These are phyloP conservation scores for Anguilla marmorata DNA, from an alignment of 2,797 vertebrate species.

Conservation along the genomic window DNA sequence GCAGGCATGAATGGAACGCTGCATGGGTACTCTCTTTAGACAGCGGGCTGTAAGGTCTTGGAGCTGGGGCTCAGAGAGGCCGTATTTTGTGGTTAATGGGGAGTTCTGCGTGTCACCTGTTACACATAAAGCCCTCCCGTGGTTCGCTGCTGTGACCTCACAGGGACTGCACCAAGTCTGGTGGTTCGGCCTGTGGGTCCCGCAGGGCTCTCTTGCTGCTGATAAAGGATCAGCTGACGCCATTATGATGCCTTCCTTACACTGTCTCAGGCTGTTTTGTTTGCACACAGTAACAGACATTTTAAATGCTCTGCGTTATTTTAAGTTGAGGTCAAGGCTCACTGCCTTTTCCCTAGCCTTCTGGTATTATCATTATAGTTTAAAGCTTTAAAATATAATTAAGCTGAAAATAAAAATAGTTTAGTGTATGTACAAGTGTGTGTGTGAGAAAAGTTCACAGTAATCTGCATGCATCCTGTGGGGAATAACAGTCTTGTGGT, in stretches of 20 bases:
- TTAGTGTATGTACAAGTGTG: neutral
- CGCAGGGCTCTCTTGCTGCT: neutral
- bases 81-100: slow-evolving; percentile 5
- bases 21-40: too few species aligned
- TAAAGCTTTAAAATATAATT: neutral
- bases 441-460: neutral
- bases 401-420: neutral
- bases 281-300: neutral
- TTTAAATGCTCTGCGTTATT: neutral
- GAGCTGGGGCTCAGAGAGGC: neutral
- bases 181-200: neutral
- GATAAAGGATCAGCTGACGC: neutral
- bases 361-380: neutral
- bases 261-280: neutral
- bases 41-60: neutral
- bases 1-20: neutral
- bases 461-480: neutral
- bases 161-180: neutral
- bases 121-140: neutral
- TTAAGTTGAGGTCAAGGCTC: neutral
- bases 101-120: neutral
- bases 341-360: neutral
- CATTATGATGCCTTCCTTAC: neutral
- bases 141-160: neutral
- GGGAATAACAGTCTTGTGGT: neutral